These are phyloP conservation scores for Leptestheria dahalacensis DNA, from an alignment of 1,140 invertebrate genomes.

Conservation along the genomic window DNA sequence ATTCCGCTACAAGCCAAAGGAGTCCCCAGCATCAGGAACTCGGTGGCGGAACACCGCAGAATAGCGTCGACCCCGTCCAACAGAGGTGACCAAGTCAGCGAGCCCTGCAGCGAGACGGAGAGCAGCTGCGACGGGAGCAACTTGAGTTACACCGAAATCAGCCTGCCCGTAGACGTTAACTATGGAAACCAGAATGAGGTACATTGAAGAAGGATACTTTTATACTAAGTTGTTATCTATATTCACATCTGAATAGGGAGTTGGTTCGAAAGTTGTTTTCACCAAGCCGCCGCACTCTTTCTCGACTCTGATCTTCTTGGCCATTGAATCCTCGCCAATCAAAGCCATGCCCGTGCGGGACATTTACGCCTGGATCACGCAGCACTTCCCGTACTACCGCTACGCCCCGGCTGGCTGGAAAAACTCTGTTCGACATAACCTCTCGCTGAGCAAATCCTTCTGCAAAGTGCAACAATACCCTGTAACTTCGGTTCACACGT, in stretches of 20 bases:
- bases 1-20: not conserved
- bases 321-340: constrained; percentile 75
- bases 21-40: constrained; percentile 14
- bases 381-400: constrained; percentile 95
- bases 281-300: constrained; percentile 90
- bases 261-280: constrained; percentile 50
- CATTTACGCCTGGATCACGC: constrained; percentile 92
- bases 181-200: constrained; percentile 15
- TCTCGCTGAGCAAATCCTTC: constrained; percentile 93
- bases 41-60: constrained; percentile 10
- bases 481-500: constrained; percentile 33
- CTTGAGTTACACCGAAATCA: constrained; percentile 14
- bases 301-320: constrained; percentile 93
- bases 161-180: constrained; percentile 16
- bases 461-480: constrained; percentile 78
- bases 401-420: constrained; percentile 95
- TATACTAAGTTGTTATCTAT: constrained; percentile 26
- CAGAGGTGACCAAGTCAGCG: constrained; percentile 32
- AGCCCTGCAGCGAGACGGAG: constrained; percentile 21
- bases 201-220: constrained; percentile 24
- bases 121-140: constrained; percentile 18
- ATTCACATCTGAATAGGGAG: not conserved
- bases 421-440: constrained; percentile 89
- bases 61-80: constrained; percentile 22
- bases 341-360: constrained; percentile 88